phyloP scores from a whole-genome alignment of 2,797 vertebrate genomes.

The Lagodon rhomboides region DNA sequence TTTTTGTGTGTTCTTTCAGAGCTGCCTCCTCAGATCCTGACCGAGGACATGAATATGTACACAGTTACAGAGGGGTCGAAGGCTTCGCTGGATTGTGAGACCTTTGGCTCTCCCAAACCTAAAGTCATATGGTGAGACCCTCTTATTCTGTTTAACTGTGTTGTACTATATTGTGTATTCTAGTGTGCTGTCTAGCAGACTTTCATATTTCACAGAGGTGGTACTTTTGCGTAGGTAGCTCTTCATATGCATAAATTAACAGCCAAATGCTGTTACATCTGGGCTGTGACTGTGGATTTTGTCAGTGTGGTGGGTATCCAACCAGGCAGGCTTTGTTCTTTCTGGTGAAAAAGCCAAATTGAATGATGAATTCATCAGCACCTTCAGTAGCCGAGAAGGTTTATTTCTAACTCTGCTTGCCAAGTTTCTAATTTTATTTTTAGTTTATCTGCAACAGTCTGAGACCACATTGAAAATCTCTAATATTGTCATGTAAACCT shows the following conservation, averaged over 20 bases:
- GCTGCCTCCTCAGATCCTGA: constrained; percentile 91
- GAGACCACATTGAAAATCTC: no score
- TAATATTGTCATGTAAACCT: no score
- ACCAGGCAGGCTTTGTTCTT: constrained; percentile 40
- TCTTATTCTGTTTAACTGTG: constrained; percentile 11
- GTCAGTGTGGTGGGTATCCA: constrained; percentile 41
- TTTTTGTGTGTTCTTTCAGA: constrained; percentile 79
- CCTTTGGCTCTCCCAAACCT: constrained; percentile 92
- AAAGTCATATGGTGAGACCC: constrained; percentile 88
- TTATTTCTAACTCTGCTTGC: constrained; percentile 1
- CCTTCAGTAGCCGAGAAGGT: constrained; percentile 5
- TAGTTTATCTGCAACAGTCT: no score
- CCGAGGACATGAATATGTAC: constrained; percentile 82
- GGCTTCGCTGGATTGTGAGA: constrained; percentile 87
- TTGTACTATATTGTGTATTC: constrained; percentile 1
- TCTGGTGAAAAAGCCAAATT: constrained; percentile 33
- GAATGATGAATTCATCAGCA: constrained; percentile 33
- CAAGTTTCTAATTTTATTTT: constrained; percentile 17
- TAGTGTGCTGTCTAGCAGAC: background rate
- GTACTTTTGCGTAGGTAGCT: constrained; percentile 37
- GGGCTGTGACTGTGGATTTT: constrained; percentile 56
- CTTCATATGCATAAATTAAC: constrained; percentile 68
- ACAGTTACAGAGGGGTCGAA: constrained; percentile 85
- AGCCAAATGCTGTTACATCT: constrained; percentile 65
- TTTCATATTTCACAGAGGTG: constrained; percentile 37